These are phyloP conservation scores for Hemicordylus capensis DNA, from an alignment of 2,113 vertebrate species.

Conservation along the genomic window DNA sequence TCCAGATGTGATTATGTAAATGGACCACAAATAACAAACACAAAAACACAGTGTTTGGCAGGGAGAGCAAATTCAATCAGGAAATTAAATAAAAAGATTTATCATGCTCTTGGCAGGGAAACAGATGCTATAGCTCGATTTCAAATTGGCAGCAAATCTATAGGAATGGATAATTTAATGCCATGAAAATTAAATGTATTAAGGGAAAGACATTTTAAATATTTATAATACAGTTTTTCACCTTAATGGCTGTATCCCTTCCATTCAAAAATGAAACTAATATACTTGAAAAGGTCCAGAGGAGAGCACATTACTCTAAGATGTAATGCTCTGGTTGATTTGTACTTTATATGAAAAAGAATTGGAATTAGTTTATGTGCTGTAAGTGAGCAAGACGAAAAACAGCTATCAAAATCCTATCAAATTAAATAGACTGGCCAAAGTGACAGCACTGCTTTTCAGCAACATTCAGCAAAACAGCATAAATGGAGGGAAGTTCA, in stretches of 20 bases:
- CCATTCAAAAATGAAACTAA: conserved; percentile 5
- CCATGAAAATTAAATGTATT: conserved; percentile 6
- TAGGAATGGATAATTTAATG: conserved; percentile 25
- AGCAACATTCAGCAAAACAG: background rate
- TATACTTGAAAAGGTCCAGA: background rate
- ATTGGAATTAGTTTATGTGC: background rate
- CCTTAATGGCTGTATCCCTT: background rate
- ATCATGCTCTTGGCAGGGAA: background rate
- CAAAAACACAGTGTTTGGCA: background rate
- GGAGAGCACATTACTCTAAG: background rate
- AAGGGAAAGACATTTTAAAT: background rate
- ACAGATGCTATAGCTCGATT: background rate
- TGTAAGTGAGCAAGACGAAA: background rate
- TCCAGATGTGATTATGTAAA: background rate
- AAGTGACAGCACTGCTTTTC: background rate
- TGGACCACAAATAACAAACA: conserved; percentile 21
- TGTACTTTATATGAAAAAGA: background rate
- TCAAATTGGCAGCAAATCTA: conserved; percentile 24
- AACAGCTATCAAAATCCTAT: background rate
- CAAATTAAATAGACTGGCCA: background rate
- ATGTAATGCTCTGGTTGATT: background rate
- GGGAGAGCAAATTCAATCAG: conserved; percentile 33
- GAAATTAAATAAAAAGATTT: conserved; percentile 43
- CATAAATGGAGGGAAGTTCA: background rate
- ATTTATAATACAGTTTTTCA: conserved; percentile 31